phyloP scores from a whole-genome alignment of 2,113 vertebrate genomes.

The Sander lucioperca region DNA sequence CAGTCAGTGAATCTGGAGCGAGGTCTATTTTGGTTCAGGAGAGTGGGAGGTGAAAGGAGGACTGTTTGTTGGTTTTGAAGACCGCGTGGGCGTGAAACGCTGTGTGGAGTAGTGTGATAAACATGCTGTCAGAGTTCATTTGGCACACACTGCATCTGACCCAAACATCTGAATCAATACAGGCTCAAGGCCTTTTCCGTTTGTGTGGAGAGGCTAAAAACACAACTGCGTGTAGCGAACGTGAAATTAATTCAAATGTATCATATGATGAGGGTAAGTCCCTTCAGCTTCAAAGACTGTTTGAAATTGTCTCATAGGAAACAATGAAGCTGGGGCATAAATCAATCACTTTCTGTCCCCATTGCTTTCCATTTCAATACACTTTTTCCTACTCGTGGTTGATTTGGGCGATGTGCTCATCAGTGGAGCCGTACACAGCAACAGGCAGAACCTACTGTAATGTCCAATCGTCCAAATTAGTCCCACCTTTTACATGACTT shows the following conservation, averaged over 20 bases:
- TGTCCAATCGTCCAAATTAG: not conserved
- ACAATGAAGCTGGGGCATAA: not conserved
- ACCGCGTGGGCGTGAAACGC: slow-evolving; percentile 74
- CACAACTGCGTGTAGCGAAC: slow-evolving; percentile 1
- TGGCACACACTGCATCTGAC: slow-evolving; percentile 70
- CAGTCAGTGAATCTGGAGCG: slow-evolving; percentile 48
- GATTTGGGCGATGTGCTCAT: no score
- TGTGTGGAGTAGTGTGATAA: slow-evolving; percentile 75
- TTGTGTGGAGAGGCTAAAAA: slow-evolving; percentile 43
- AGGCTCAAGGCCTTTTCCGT: slow-evolving; percentile 48
- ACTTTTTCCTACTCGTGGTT: not conserved
- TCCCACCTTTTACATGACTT: not conserved
- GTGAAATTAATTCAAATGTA: slow-evolving; percentile 30
- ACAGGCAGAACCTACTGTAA: not conserved
- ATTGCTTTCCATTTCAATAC: not conserved
- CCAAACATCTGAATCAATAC: slow-evolving; percentile 79
- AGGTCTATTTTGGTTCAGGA: slow-evolving; percentile 76
- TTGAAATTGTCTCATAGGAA: not conserved
- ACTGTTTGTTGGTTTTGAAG: slow-evolving; percentile 75
- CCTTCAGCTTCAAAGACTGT: not conserved
- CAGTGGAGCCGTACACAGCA: no score
- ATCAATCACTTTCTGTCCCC: not conserved
- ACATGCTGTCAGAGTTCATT: slow-evolving; percentile 78
- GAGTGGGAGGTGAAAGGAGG: slow-evolving; percentile 72
- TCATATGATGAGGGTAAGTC: slow-evolving; percentile 2